Percentiles rank a stretch among this genome's conserved stretches.
These are phyloP conservation scores for Tautogolabrus adspersus DNA, from an alignment of 2,113 vertebrate species.

Conservation along the genomic window DNA sequence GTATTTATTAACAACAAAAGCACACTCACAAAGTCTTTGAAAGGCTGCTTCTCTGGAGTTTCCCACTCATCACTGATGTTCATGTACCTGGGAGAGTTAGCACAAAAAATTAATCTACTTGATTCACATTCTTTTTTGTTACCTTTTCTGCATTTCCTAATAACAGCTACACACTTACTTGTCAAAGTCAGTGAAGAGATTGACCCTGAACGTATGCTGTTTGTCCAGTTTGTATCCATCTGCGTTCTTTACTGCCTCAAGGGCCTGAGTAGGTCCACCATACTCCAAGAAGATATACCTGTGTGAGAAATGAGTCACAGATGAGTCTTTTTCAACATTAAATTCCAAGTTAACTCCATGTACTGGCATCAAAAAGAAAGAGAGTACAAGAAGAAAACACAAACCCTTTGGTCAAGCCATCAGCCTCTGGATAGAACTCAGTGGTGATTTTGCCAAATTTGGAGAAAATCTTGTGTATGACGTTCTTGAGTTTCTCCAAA, in stretches of 20 bases:
- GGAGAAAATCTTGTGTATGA: conserved; percentile 98
- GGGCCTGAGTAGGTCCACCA: conserved; percentile 89
- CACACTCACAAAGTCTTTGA: conserved; percentile 95
- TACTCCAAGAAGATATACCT: conserved; percentile 97
- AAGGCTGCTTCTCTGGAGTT: conserved; percentile 95
- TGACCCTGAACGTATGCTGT: conserved; percentile 97
- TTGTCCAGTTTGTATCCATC: conserved; percentile 99
- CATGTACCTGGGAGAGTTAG: conserved; percentile 87
- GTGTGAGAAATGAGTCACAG: background rate
- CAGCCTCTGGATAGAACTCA: conserved; percentile 94
- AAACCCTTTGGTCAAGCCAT: conserved; percentile 96
- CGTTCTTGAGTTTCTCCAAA: conserved; percentile 96
- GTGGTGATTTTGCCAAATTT: conserved; percentile 98
- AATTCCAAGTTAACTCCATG: background rate
- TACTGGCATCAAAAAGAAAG: background rate
- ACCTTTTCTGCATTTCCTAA: background rate
- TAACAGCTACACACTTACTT: conserved; percentile 85
- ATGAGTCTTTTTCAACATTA: background rate
- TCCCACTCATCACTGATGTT: conserved; percentile 98
- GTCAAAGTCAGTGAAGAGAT: conserved; percentile 98
- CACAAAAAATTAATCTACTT: background rate
- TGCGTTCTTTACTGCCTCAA: conserved; percentile 95
- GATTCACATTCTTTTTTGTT: background rate
- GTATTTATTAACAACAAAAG: background rate
- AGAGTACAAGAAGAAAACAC: background rate